Evolutionary conservation across 2,888 invertebrate genomes (phyloP).

Genomic region (Ochropacha duplaris): DNA sequence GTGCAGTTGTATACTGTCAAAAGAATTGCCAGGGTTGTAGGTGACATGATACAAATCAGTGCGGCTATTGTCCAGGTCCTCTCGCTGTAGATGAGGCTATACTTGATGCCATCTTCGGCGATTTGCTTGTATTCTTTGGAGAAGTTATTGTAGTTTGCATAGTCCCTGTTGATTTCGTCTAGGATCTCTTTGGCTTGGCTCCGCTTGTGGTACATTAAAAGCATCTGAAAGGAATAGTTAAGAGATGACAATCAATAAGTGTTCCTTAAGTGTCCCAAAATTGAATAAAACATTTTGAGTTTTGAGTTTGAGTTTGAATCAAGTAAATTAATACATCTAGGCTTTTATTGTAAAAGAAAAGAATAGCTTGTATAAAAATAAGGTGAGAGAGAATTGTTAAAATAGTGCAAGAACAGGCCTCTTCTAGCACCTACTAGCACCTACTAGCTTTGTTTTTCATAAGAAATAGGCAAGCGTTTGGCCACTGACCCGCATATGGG

Average conservation of each 20-base stretch:
- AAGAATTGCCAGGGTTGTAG: conserved; percentile 44
- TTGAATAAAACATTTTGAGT: no score
- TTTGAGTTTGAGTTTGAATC: no score
- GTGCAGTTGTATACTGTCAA: conserved; percentile 38
- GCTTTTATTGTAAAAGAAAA: no score
- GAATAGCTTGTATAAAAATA: no score
- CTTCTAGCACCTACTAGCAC: no score
- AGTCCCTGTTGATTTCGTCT: conserved; percentile 51
- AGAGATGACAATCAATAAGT: background rate
- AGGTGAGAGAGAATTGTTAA: no score
- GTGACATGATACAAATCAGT: conserved; percentile 30
- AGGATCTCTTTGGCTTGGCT: conserved; percentile 37
- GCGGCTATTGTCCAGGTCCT: conserved; percentile 43
- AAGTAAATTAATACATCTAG: no score
- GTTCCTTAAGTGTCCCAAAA: background rate
- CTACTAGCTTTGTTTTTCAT: no score
- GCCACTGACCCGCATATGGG: no score
- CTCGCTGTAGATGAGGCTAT: conserved; percentile 43
- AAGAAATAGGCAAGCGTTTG: no score
- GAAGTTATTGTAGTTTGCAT: conserved; percentile 32
- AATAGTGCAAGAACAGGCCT: no score
- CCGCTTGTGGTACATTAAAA: conserved; percentile 45
- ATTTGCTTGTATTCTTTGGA: conserved; percentile 24
- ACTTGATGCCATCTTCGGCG: conserved; percentile 23
- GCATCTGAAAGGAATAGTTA: no score